Base-by-base conservation (phyloP, 1,140 invertebrate genomes). In the Ridgeia piscesae region DNA sequence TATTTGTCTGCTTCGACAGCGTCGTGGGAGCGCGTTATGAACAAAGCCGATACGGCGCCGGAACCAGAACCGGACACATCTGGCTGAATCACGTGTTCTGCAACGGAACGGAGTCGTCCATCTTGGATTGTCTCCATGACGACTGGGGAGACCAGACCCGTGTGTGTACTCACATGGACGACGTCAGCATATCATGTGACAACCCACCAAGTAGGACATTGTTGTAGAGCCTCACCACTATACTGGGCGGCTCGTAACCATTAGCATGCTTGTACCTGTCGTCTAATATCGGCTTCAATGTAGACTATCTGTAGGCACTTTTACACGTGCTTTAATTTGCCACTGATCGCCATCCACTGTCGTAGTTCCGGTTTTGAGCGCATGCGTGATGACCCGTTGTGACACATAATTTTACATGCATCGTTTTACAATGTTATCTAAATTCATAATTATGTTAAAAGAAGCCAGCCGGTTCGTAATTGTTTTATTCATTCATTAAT, bases 61-160 rank as follows among this genome's bases (percentile, higher is more conserved):
- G 91, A 35, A 91, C 34, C 11, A 35, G 91, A 35, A 91, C 34
- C 48, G 91, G 91, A 42, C 11, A 35, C 33, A 91, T 91, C 91
- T 91, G 91, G 91, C 14, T 91, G 34, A 50, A 91, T 33, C 34
- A 91, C 91, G 91, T 91, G 34, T n/a, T 50, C 34, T 91, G 91
- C n/a, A 91, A 33, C 48, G 91, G 91, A 50, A 34, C 34, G 17
- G 91, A 91, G n/a, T 11, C 34, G 34, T 42, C 33, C 91, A 35
- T 35, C 48, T 77, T 77, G 58, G 58, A 77, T 31, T 77, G 58
- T 31, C 58, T 77, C 58, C 58, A 77, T 77, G 58, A 77, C 58
- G 58, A 77, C 58, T 77, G 58, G 58, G 58, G 6, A 21, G 58
- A 77, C 58, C 58, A 77, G 58, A 77, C 0, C 58, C 58, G 27